Evolutionary conservation across 2,797 vertebrate species (phyloP), one percentile per base, ranked within the genome.

Genomic region (Peromyscus nudipes): DNA sequence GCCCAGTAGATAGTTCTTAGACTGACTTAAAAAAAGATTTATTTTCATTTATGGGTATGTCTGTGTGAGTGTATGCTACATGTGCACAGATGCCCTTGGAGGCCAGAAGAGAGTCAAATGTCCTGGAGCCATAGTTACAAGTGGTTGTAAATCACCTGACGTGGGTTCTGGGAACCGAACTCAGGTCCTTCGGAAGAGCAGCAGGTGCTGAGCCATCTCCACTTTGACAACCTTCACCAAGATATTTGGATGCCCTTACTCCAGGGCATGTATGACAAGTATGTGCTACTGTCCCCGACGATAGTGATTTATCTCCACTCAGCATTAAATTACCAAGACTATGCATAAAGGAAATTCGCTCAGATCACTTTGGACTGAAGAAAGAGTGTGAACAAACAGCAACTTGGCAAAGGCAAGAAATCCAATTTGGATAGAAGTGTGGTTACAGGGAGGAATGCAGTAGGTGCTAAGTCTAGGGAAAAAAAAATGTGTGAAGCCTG

Each of bases 301-400:
- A 29, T 71, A 49, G 6, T 57, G 46, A 19, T 76, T 89, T 81
- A 43, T 82, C 67, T 34, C 75, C 65, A 86, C 82, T 96, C 77
- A 89, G 79, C 52, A 77, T 82, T 40, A 86, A 83, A 52, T 71
- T 73, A 95, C 34, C 40, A 84, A 52, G 84, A 60, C 21, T 49
- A 49, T 73, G 85, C 34, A 49, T 85, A 57, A 83, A 85, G 67
- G 52, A 57, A 43, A 71, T 76, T 82, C 52, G 34, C 67, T 55
- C 49, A 14, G 55, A 93, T 77, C 52, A 55, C 79, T 82, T 57
- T 57, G 87, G 83, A 34, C 17, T 21, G 12, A 95, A 40, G 13
- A 91, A 49, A 85, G 83, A 85, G 13, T 46, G 37, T 52, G 88
- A 93, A 85, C 23, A 69, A 91, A 93, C 37, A 60, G 69, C 14